Evolutionary conservation across 2,797 vertebrate genomes (phyloP).

Genomic region (Mus caroli): DNA sequence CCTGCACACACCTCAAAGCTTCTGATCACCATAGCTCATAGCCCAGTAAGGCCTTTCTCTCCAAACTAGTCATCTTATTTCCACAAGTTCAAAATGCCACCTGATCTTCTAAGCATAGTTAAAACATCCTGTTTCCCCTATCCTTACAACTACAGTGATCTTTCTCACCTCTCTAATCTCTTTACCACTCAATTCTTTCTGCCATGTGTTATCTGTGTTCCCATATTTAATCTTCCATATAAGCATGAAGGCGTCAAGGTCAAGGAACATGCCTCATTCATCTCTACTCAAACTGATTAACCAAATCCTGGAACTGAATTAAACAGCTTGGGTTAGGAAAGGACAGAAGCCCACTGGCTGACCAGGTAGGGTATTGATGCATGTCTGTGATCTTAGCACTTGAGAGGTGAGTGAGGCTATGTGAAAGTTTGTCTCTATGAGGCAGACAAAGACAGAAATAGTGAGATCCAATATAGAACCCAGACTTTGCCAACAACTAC

Average conservation of each 20-base stretch:
- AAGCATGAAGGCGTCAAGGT: slow-evolving; percentile 24
- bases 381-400: neutral
- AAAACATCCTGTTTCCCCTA: slow-evolving; percentile 57
- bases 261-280: slow-evolving; percentile 29
- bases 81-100: slow-evolving; percentile 46
- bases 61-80: slow-evolving; percentile 42
- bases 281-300: slow-evolving; percentile 57
- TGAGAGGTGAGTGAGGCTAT: neutral
- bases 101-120: slow-evolving; percentile 61
- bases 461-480: neutral
- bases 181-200: slow-evolving; percentile 53
- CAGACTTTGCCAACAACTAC: slow-evolving; percentile 44
- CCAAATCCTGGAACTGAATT: slow-evolving; percentile 10
- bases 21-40: neutral
- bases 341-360: slow-evolving; percentile 5
- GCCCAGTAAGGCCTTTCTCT: slow-evolving; percentile 61
- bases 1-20: neutral
- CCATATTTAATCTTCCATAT: slow-evolving; percentile 60
- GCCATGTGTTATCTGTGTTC: slow-evolving; percentile 59
- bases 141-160: slow-evolving; percentile 49
- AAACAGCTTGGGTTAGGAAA: slow-evolving; percentile 11
- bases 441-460: neutral
- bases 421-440: neutral
- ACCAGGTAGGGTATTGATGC: neutral
- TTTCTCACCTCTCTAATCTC: slow-evolving; percentile 58